Percentiles rank a stretch among this genome's conserved stretches.
Conservation (phyloP, 2,113 vertebrate genomes). For the Ctenodactylus gundi region DNA sequence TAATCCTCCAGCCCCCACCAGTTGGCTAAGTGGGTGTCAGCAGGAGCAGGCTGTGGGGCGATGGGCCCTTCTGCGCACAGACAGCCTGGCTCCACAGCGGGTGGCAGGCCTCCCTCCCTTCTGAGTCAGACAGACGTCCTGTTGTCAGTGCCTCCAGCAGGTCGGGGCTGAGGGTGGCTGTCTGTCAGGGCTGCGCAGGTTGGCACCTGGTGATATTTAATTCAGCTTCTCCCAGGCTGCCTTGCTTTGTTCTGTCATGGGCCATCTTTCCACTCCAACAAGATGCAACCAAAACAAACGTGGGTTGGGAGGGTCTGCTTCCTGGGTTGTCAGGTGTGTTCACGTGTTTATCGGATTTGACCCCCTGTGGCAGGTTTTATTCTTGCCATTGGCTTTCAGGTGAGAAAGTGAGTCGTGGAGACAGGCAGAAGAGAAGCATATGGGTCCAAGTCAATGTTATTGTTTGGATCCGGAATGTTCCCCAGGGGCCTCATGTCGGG, state of each 20-base stretch:
- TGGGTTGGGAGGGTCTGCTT: background rate
- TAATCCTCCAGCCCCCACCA: background rate
- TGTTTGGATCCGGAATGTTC: too few species aligned
- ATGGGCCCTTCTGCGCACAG: background rate
- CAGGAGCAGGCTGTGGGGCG: background rate
- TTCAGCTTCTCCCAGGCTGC: background rate
- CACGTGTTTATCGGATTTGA: background rate
- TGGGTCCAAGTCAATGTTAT: too few species aligned
- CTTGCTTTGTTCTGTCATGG: background rate
- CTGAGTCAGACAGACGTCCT: background rate
- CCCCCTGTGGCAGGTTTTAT: background rate
- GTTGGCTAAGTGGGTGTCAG: background rate
- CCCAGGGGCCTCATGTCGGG: too few species aligned
- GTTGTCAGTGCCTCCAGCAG: background rate
- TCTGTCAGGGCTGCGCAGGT: conserved; percentile 15
- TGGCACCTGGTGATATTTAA: conserved; percentile 51
- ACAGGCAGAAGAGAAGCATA: background rate
- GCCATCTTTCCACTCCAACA: conserved; percentile 24
- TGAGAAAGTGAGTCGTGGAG: background rate
- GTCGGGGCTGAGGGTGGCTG: background rate
- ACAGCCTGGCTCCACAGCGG: background rate
- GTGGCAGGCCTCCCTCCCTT: background rate
- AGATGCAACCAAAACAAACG: background rate
- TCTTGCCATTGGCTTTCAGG: background rate
- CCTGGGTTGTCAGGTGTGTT: background rate